These are phyloP conservation scores for Formica selysi DNA, from an alignment of 1,140 invertebrate genomes.

Conservation along the genomic window DNA sequence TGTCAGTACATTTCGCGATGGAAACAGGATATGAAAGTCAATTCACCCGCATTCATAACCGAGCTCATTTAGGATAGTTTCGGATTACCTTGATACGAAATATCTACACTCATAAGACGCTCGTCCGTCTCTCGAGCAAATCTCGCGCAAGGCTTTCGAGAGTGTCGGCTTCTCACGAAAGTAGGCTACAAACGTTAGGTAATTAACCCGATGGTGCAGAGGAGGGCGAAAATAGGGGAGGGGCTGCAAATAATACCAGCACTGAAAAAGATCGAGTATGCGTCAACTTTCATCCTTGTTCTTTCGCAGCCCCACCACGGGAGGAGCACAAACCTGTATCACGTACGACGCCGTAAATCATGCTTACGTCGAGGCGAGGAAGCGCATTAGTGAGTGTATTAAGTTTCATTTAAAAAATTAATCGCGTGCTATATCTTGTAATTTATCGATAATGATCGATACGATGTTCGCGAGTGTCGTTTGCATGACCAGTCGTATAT, in stretches of 20 bases:
- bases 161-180: slow-evolving; percentile 54
- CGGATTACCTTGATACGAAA: slow-evolving; percentile 68
- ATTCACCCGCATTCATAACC: slow-evolving; percentile 55
- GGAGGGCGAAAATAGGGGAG: background rate
- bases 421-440: background rate
- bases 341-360: slow-evolving; percentile 96
- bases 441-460: slow-evolving; percentile 21
- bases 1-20: slow-evolving; percentile 60
- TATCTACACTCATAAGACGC: slow-evolving; percentile 37
- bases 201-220: slow-evolving; percentile 58
- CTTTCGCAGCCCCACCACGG: slow-evolving; percentile 87
- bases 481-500: background rate
- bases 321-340: slow-evolving; percentile 93
- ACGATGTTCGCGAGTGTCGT: background rate
- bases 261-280: slow-evolving; percentile 24
- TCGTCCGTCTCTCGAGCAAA: background rate
- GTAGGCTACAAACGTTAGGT: slow-evolving; percentile 69
- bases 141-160: slow-evolving; percentile 7
- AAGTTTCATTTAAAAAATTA: slow-evolving; percentile 36
- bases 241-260: slow-evolving; percentile 63
- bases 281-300: slow-evolving; percentile 66
- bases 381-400: slow-evolving; percentile 92
- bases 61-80: slow-evolving; percentile 55
- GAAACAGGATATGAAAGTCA: slow-evolving; percentile 70
- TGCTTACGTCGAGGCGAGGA: slow-evolving; percentile 94